These are phyloP conservation scores for Sclerurus mexicanus DNA, from an alignment of 2,113 vertebrate genomes.

Conservation along the genomic window DNA sequence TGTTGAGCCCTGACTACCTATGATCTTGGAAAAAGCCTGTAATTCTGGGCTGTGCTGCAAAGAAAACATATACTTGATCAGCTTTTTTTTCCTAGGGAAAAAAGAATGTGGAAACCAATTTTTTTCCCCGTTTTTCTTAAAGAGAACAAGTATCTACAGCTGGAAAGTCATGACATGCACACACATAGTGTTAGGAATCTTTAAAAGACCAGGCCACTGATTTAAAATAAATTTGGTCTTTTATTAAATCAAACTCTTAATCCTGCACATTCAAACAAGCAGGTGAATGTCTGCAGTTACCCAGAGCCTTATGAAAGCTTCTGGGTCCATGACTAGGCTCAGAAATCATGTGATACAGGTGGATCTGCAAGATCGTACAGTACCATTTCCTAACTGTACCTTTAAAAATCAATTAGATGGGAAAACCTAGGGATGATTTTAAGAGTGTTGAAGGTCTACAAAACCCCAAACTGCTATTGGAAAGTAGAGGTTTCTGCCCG, in stretches of 20 bases:
- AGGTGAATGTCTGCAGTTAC: not conserved
- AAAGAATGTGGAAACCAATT: not conserved
- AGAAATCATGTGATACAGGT: not conserved
- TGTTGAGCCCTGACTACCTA: not conserved
- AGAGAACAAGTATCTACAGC: conserved; percentile 23
- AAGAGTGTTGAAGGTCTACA: not conserved
- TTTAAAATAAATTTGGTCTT: not conserved
- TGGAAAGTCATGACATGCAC: conserved; percentile 11
- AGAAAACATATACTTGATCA: conserved; percentile 1
- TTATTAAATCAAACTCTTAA: not conserved
- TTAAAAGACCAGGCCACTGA: not conserved
- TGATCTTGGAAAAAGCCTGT: not conserved
- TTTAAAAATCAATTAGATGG: not conserved
- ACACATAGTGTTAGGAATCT: not conserved
- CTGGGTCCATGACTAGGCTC: not conserved
- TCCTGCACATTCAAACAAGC: not conserved
- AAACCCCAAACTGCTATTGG: not conserved
- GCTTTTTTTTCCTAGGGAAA: not conserved
- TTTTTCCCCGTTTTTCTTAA: conserved; percentile 1
- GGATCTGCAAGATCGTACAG: not conserved
- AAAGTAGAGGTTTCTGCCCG: not conserved
- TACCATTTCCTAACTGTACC: not conserved
- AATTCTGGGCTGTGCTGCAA: not conserved
- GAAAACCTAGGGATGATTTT: not conserved
- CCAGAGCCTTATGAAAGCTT: not conserved